Conservation (phyloP, 2,797 vertebrate genomes). For the Acanthis flammea region DNA sequence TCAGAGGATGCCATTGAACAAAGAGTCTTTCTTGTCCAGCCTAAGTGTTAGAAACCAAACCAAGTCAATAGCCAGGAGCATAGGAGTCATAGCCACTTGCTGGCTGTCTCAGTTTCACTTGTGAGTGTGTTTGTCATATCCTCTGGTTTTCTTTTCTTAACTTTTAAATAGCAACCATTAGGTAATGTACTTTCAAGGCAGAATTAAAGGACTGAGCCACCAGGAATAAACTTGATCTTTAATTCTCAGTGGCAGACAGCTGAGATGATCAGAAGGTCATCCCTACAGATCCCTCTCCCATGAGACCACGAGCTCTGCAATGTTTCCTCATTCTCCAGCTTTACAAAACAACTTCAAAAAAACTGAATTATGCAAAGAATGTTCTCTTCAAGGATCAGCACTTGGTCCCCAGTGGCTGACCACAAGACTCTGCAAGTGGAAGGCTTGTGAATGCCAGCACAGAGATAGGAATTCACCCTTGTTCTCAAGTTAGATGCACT, state of each 20-base stretch:
- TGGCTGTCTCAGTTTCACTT: not conserved
- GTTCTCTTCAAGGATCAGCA: not conserved
- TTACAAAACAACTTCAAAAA: not conserved
- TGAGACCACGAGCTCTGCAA: not conserved
- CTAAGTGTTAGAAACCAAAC: not conserved
- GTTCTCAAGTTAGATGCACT: not conserved
- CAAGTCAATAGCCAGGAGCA: not conserved
- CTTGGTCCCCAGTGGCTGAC: not conserved
- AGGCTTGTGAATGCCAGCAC: not conserved
- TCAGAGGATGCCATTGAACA: not conserved
- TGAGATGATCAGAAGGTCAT: not conserved
- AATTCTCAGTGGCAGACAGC: not conserved
- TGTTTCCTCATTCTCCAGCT: not conserved
- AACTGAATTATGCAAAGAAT: not conserved
- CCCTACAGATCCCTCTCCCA: not conserved
- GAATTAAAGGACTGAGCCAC: not conserved
- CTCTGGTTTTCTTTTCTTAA: too few relatives aligned
- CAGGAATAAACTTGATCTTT: not conserved
- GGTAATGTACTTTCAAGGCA: not conserved
- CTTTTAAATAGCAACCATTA: not conserved
- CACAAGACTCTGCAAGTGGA: not conserved
- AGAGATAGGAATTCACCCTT: not conserved
- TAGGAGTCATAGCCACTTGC: not conserved
- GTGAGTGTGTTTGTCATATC: not conserved
- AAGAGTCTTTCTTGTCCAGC: conserved; percentile 5